Base-by-base conservation (phyloP, 2,113 vertebrate species). In the Cnemophilus loriae region DNA sequence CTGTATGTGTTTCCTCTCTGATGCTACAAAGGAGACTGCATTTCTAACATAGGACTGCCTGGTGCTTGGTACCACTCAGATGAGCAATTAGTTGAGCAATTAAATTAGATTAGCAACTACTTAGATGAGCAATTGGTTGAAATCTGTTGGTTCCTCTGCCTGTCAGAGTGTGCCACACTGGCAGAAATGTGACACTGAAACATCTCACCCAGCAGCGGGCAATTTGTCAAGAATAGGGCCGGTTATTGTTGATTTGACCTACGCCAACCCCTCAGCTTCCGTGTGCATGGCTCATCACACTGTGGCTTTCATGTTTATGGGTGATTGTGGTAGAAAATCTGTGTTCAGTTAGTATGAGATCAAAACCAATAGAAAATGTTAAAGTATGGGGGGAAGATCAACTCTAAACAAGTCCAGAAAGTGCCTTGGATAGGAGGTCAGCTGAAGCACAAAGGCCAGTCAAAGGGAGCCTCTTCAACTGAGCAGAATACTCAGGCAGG, bases 221-320 rank as follows among this genome's bases (percentile, higher is more conserved):
- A 80, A 47, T 49, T 79, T 74, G 30, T 74, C 71, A 78, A 47
- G 69, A 42, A 4, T 0, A 53, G 12, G 20, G 19, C 28, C 56
- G 16, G 32, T n/a, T 86, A 12, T 37, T 86, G 42, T 59, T 73
- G 26, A 33, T 57, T 57, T 92, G 60, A 52, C 46, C 33, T 49
- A 3, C 39, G 22, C 30, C 42, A 77, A 1, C 30, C 50, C 35
- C 52, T 76, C 52, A 64, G 37, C 14, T 64, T 64, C 16, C 8
- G 4, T 53, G 23, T 56, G 41, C 24, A 2, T 27, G 42, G 37
- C 28, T 65, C 7, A 3, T 69, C 49, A 32, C 0, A 0, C 42
- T 20, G 16, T 28, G 42, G 16, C 9, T 74, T 83, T 35, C 42
- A 7, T 32, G 5, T 53, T 91, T 23, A 13, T 18, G 26, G 37